These are phyloP conservation scores for Notoglanidium macrostoma DNA, from an alignment of 2,797 vertebrate genomes.

Conservation along the genomic window DNA sequence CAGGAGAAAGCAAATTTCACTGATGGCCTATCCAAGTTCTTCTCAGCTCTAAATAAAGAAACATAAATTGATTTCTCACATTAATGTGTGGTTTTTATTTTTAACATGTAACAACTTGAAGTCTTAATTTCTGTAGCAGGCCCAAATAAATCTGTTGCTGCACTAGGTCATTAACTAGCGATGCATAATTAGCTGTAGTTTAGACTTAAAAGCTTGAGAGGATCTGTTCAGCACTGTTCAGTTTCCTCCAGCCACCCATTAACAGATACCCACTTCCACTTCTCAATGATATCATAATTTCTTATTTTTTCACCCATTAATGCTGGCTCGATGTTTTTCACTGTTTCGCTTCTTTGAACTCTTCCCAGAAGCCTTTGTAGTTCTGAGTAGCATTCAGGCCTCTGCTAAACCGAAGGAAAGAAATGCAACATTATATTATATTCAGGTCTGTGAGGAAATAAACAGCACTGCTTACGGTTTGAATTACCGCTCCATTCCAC, in stretches of 20 bases:
- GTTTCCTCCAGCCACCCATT: constrained; percentile 46
- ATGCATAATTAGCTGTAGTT: constrained; percentile 43
- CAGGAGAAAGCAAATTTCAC: not conserved
- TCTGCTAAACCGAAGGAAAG: constrained; percentile 26
- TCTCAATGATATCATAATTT: constrained; percentile 41
- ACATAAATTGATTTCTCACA: constrained; percentile 6
- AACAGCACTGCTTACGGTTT: constrained; percentile 47
- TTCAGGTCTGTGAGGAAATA: constrained; percentile 52
- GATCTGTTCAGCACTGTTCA: constrained; percentile 21
- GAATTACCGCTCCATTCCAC: constrained; percentile 44
- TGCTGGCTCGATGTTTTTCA: constrained; percentile 25
- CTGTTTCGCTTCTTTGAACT: constrained; percentile 35
- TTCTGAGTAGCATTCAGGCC: constrained; percentile 8
- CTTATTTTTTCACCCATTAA: constrained; percentile 30
- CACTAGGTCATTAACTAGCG: constrained; percentile 38
- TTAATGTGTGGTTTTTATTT: constrained; percentile 2
- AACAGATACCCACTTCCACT: constrained; percentile 27
- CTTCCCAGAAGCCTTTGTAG: constrained; percentile 40
- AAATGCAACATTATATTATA: constrained; percentile 40
- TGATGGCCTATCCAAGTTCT: not conserved
- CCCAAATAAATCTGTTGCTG: constrained; percentile 19
- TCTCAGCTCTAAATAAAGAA: constrained; percentile 17
- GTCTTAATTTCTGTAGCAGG: constrained; percentile 28
- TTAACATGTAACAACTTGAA: not conserved
- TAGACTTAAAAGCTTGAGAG: constrained; percentile 37